Percentiles rank a stretch among this genome's conserved stretches.
Evolutionary conservation across 2,888 invertebrate genomes (phyloP).

Genomic region (Xylota sylvarum): DNA sequence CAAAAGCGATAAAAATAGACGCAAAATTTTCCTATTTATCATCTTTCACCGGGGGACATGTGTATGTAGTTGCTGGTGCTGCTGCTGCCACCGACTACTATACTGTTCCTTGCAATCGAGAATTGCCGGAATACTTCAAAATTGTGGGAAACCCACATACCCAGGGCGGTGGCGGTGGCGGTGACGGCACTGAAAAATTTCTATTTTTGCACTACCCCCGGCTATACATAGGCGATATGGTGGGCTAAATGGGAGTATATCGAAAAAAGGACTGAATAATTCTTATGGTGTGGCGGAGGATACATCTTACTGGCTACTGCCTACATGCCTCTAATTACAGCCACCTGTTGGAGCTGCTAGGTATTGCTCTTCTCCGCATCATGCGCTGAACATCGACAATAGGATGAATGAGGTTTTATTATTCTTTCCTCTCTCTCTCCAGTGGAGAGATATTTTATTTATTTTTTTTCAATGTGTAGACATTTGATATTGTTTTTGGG

Average conservation of each 20-base stretch:
- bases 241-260: conserved; percentile 6
- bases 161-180: neutral
- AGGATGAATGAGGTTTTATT: conserved; percentile 28
- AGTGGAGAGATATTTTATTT: conserved; percentile 24
- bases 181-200: conserved; percentile 14
- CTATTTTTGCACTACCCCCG: conserved; percentile 36
- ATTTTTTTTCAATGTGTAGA: conserved; percentile 12
- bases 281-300: conserved; percentile 10
- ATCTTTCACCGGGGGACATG: conserved; percentile 3
- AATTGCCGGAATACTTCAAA: conserved; percentile 3
- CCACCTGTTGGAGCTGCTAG: conserved; percentile 58
- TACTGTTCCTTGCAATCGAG: neutral
- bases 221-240: conserved; percentile 13
- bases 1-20: conserved; percentile 43
- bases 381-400: conserved; percentile 40
- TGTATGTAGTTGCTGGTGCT: too few species aligned
- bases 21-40: conserved; percentile 7
- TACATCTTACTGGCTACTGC: conserved; percentile 31
- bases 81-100: neutral
- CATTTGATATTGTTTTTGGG: conserved; percentile 8
- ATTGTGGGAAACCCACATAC: conserved; percentile 17
- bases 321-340: conserved; percentile 54
- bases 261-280: neutral
- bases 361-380: conserved; percentile 17
- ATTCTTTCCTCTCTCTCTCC: neutral